Conservation (phyloP, 92 coral and sea anemone species). For the Diadumene lineata region DNA sequence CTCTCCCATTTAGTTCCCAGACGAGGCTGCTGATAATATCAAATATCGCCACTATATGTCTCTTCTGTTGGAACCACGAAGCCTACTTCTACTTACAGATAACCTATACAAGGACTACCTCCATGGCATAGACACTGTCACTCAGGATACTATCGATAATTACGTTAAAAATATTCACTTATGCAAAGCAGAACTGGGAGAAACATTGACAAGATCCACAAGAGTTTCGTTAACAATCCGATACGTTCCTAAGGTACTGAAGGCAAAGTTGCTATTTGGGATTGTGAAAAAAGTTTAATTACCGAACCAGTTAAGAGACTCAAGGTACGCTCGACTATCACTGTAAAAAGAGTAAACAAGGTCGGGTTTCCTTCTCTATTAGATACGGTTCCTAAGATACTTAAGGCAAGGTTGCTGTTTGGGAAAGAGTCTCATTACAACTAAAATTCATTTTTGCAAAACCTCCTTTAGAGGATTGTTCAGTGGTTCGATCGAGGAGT, state of each 20-base stretch:
- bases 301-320: too few relatives aligned
- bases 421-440: too few relatives aligned
- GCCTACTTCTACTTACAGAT: conserved; percentile 74
- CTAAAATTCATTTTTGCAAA: too few relatives aligned
- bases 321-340: too few relatives aligned
- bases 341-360: too few relatives aligned
- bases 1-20: neutral
- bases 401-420: too few relatives aligned
- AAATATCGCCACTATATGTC: conserved; percentile 87
- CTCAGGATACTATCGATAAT: conserved; percentile 54
- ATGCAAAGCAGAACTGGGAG: conserved; percentile 56
- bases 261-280: conserved; percentile 67
- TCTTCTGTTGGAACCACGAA: conserved; percentile 81
- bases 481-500: too few relatives aligned
- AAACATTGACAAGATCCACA: conserved; percentile 60
- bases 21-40: neutral
- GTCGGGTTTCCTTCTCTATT: too few relatives aligned
- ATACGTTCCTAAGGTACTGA: conserved; percentile 87
- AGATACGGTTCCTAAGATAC: too few relatives aligned
- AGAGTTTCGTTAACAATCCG: conserved; percentile 91
- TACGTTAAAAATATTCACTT: conserved; percentile 57
- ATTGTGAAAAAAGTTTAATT: too few relatives aligned
- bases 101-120: conserved; percentile 82
- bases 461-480: too few relatives aligned
- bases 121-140: conserved; percentile 80